Base-by-base conservation (phyloP, 2,797 vertebrate genomes). In the Philypnodon macrostomus region DNA sequence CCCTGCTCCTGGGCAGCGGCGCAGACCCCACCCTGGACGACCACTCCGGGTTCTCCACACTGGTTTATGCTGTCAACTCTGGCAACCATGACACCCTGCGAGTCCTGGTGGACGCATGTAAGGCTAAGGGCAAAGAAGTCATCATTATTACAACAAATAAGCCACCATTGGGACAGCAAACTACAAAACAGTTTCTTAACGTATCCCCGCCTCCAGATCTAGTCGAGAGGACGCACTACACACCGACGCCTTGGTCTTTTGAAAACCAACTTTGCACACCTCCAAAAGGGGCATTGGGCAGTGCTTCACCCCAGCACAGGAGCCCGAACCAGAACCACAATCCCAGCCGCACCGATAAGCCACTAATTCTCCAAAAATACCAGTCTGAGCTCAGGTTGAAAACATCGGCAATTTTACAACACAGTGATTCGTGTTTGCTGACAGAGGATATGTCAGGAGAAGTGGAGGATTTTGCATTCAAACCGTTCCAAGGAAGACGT, bases 121-220 rank as follows among this genome's bases (percentile, higher is more conserved):
- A 87, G 71, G 90, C 84, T 0, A 91, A 67, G 19, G 94, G 94
- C 1, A 96, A 95, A 56, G 94, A 97, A 42, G 94, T 96, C 4
- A 97, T 96, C 57, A 95, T 97, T 62, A 95, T 97, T 67, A 94
- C 90, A 0, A 93, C 83, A 0, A 91, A 91, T 35, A 95, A 85
- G 60, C 90, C 92, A 0, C 80, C 84, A 0, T 90, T 90, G 0
- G 93, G 92, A 13, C 86, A 85, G 58, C 91, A 92, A 55, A 91
- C 85, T 16, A 93, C 90, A 0, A 93, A 89, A 46, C 93, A 95
- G 77, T 95, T 93, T 74, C 80, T 95, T 27, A 95, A 93, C 0
- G 68, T 91, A 36, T 91, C 91, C 39, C 95, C 93, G 12, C 79
- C 83, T 8, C 74, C 87, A 49, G 90, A 92, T 15, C 72, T n/a